Evolutionary conservation across 1,140 invertebrate genomes (phyloP).

Genomic region (Tetragnatha versicolor): DNA sequence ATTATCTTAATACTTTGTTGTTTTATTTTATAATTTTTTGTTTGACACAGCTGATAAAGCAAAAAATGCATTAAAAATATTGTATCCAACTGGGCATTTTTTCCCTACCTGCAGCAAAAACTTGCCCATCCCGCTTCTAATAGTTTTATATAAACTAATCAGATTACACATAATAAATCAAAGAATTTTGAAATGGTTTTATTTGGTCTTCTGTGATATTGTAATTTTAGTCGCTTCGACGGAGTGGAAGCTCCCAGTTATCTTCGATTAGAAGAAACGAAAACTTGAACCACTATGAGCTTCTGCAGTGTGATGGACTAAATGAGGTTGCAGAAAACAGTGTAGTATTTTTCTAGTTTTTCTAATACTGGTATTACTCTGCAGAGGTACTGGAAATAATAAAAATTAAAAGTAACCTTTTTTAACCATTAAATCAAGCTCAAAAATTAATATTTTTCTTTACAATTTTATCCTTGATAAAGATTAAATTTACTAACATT

Average conservation of each 20-base stretch:
- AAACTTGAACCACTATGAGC: constrained; percentile 11
- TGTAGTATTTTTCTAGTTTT: not conserved
- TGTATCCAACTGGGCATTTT: not conserved
- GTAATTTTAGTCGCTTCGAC: not conserved
- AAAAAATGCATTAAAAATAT: not conserved
- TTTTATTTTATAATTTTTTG: no score
- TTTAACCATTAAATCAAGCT: no score
- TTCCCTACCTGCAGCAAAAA: not conserved
- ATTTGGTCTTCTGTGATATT: not conserved
- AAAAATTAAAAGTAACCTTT: no score
- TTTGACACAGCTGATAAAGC: no score
- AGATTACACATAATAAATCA: no score
- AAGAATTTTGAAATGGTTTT: no score
- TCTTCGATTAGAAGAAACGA: not conserved
- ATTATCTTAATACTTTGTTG: no score
- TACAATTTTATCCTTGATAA: no score
- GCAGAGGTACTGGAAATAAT: no score
- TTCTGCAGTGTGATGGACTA: constrained; percentile 15
- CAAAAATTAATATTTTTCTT: no score
- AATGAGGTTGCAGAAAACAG: constrained; percentile 17
- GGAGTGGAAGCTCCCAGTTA: not conserved
- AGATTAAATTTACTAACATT: no score
- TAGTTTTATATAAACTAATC: not conserved
- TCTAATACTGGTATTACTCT: no score
- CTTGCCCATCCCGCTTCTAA: not conserved